A percentile compares a stretch with the other conserved stretches of the same genome.
These are phyloP conservation scores for Spisula subtruncata DNA, from an alignment of 2,888 invertebrate species.

Conservation along the genomic window DNA sequence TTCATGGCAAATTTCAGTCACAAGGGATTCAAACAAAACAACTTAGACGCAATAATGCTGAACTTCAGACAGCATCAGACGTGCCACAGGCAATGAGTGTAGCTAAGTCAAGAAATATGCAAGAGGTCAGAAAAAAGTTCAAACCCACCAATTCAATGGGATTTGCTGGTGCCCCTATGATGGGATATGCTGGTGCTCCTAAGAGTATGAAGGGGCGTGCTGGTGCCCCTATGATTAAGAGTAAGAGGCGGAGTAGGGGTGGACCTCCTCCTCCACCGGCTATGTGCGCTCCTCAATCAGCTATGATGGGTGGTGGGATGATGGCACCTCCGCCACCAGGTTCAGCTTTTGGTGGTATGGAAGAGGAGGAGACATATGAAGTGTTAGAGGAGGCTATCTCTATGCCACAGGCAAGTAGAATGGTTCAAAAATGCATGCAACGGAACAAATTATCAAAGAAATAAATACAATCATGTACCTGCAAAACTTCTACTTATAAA, in stretches of 20 bases:
- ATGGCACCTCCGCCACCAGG: not conserved
- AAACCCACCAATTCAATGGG: conserved; percentile 15
- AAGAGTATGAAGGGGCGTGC: not conserved
- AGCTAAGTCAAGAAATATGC: conserved; percentile 65
- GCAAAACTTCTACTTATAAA: too few relatives aligned
- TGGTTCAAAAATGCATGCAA: conserved; percentile 76
- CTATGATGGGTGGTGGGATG: too few relatives aligned
- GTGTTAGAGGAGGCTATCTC: conserved; percentile 68
- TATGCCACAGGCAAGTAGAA: conserved; percentile 70
- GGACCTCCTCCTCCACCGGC: conserved; percentile 16
- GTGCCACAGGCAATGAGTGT: conserved; percentile 63
- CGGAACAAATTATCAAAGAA: conserved; percentile 56
- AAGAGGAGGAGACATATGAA: conserved; percentile 59
- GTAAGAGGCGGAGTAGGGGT: not conserved
- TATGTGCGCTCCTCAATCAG: too few relatives aligned
- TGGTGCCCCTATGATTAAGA: not conserved
- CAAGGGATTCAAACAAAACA: conserved; percentile 73
- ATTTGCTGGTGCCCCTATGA: not conserved
- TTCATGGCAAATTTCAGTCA: conserved; percentile 65
- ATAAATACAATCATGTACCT: not conserved
- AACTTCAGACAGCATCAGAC: conserved; percentile 55
- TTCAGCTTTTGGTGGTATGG: not conserved
- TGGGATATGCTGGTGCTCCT: not conserved
- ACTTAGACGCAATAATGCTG: conserved; percentile 67
- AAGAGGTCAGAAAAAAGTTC: conserved; percentile 64